Conservation (phyloP, 2,888 invertebrate genomes). For the Alloplasta piceator region DNA sequence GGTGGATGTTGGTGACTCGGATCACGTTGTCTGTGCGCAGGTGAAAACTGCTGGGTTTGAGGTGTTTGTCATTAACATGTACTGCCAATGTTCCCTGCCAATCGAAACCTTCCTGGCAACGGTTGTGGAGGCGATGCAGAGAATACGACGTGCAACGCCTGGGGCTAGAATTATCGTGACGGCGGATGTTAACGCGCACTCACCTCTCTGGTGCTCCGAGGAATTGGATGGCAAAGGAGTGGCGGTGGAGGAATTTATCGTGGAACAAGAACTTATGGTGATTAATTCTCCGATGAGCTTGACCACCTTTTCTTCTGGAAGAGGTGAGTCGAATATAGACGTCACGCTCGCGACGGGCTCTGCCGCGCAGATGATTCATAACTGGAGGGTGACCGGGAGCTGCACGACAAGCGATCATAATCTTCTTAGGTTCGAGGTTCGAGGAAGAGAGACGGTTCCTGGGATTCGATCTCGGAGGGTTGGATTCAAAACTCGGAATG, state of each 20-base stretch:
- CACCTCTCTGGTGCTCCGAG: too few species aligned
- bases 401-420: not conserved
- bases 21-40: constrained; percentile 32
- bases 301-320: not conserved
- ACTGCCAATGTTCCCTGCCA: constrained; percentile 39
- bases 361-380: not conserved
- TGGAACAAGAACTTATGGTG: not conserved
- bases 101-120: not conserved
- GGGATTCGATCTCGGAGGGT: too few species aligned
- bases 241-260: constrained; percentile 25
- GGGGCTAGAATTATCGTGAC: too few species aligned
- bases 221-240: not conserved
- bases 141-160: too few species aligned
- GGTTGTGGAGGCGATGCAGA: not conserved
- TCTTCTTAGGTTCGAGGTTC: too few species aligned
- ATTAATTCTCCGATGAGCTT: not conserved
- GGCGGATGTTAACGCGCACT: too few species aligned
- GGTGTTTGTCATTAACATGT: constrained; percentile 35
- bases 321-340: constrained; percentile 49
- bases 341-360: constrained; percentile 13
- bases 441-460: too few species aligned
- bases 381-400: not conserved
- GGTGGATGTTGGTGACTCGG: not conserved
- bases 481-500: not conserved
- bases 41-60: not conserved